Percentiles rank a stretch among this genome's conserved stretches.
Conservation (phyloP, 1,140 invertebrate species). For the Drosophila lowei region DNA sequence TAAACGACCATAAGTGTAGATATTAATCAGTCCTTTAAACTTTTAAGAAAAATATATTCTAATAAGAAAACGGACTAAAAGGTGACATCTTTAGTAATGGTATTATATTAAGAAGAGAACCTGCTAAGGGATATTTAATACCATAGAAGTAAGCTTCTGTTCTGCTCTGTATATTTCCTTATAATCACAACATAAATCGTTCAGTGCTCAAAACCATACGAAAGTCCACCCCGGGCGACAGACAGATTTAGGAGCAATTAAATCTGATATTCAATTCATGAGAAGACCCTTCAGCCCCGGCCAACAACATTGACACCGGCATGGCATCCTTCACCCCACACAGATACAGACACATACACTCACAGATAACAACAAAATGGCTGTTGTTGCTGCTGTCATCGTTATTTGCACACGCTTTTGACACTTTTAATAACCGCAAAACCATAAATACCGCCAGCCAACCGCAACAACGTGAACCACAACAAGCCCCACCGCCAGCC, state of each 20-base stretch:
- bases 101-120: too few relatives aligned
- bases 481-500: slow-evolving; percentile 30
- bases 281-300: neutral
- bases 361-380: slow-evolving; percentile 31
- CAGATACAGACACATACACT: neutral
- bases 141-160: too few relatives aligned
- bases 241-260: slow-evolving; percentile 20
- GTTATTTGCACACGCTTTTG: slow-evolving; percentile 69
- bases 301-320: slow-evolving; percentile 33
- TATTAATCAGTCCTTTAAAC: too few relatives aligned
- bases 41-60: too few relatives aligned
- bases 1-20: too few relatives aligned
- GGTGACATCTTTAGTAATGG: too few relatives aligned
- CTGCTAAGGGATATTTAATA: too few relatives aligned
- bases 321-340: slow-evolving; percentile 30
- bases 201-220: too few relatives aligned
- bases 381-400: slow-evolving; percentile 47
- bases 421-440: slow-evolving; percentile 76
- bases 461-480: slow-evolving; percentile 51
- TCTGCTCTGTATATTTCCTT: too few relatives aligned
- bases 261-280: slow-evolving; percentile 8
- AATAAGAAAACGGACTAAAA: too few relatives aligned
- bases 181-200: too few relatives aligned
- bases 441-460: slow-evolving; percentile 67
- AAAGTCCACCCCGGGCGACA: neutral